Base-by-base conservation (phyloP, 1,140 invertebrate genomes). In the Riptortus pedestris region DNA sequence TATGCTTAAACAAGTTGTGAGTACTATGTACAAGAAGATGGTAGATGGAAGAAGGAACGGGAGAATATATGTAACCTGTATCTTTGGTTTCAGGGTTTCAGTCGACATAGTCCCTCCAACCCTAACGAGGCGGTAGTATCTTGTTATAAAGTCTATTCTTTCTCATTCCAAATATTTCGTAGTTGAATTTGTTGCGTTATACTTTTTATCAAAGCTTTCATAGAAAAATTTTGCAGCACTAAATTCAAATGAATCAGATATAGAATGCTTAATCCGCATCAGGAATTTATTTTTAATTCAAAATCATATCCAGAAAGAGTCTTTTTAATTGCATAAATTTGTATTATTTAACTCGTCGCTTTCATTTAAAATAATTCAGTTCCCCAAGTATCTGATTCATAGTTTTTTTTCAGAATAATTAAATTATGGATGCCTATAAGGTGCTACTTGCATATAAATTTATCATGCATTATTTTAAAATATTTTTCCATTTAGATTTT, bases 51-150 rank as follows among this genome's bases (percentile, higher is more conserved):
- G 5, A 38, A 38, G 26, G 24, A 55, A 14, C 24, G 51, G 51
- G 51, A 22, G 28, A 7, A 29, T 33, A 33, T 33, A 33, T 22
- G 28, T 59, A 59, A 59, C 57, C 24, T 59, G 28, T 59, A 33
- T 71, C 55, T 72, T 73, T 71, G 69, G 76, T 81, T 82, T 78
- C 80, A 82, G 80, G 79, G 78, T 74, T 81, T 77, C 76, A 78
- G 75, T 79, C 78, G 80, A 77, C 82, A 80, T 81, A 83, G 81
- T 78, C 80, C 82, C 75, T 78, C 80, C 67, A 70, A 70, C 67
- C 66, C 70, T 67, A 77, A 76, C 75, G 73, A 76, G 72, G 75
- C 74, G 76, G 76, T 77, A 77, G 75, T 77, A 76, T 76, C 72
- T 72, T 71, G 65, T 71, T 73, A 72, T 68, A 70, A 69, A 69